Percentiles rank a stretch among this genome's conserved stretches.
Conservation (phyloP, 1,140 invertebrate genomes). For the Phocides pigmalion region DNA sequence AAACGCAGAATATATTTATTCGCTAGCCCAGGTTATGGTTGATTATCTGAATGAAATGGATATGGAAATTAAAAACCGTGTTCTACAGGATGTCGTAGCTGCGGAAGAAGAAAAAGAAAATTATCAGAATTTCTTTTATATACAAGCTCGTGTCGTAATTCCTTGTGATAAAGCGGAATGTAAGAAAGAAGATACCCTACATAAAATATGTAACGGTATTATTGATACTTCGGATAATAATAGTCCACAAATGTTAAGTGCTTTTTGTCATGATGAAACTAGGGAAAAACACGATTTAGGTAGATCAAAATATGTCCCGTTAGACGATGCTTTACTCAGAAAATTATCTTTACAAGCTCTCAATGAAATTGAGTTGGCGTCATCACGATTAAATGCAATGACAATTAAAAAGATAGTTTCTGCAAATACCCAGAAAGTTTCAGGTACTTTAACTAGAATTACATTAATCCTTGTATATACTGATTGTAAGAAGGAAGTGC, state of each 20-base stretch:
- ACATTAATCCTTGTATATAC: conserved; percentile 47
- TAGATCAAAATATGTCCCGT: conserved; percentile 40
- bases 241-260: conserved; percentile 50
- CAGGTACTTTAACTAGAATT: conserved; percentile 58
- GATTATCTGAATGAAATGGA: conserved; percentile 65
- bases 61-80: conserved; percentile 48
- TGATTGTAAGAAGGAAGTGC: conserved; percentile 54
- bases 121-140: conserved; percentile 55
- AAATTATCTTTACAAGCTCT: conserved; percentile 47
- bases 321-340: conserved; percentile 51
- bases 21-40: conserved; percentile 53
- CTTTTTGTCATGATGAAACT: conserved; percentile 54
- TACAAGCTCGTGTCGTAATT: conserved; percentile 54
- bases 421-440: conserved; percentile 49
- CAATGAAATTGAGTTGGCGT: conserved; percentile 59
- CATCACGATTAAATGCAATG: conserved; percentile 43
- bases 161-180: conserved; percentile 54
- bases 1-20: conserved; percentile 56
- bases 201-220: conserved; percentile 60
- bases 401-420: conserved; percentile 53
- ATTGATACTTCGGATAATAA: conserved; percentile 47
- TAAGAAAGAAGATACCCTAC: conserved; percentile 37
- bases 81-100: conserved; percentile 3
- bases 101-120: conserved; percentile 47
- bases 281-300: conserved; percentile 27